These are phyloP conservation scores for Calliopum simillimum DNA, from an alignment of 2,888 invertebrate genomes.

Conservation along the genomic window DNA sequence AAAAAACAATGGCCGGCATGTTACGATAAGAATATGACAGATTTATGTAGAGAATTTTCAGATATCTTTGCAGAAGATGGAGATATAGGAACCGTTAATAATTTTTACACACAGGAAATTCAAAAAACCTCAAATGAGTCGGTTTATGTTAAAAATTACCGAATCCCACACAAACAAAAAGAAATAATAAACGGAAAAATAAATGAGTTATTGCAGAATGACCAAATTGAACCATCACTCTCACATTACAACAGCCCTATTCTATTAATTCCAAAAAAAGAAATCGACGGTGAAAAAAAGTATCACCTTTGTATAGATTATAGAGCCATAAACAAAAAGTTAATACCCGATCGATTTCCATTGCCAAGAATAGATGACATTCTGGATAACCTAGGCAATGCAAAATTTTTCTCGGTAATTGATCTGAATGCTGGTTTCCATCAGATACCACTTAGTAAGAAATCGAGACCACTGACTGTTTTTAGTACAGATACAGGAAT, in stretches of 20 bases:
- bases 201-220: neutral
- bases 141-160: neutral
- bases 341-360: neutral
- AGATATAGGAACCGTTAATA: neutral
- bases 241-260: too few species aligned
- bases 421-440: neutral
- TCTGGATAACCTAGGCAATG: neutral
- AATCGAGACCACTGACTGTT: neutral
- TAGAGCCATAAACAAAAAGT: neutral
- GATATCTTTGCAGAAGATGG: neutral
- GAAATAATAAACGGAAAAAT: neutral
- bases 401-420: neutral
- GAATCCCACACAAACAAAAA: too few species aligned
- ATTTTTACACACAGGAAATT: neutral
- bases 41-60: neutral
- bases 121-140: neutral
- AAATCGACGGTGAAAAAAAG: too few species aligned
- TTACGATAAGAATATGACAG: neutral
- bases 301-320: too few species aligned
- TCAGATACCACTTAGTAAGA: neutral
- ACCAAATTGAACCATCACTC: too few species aligned
- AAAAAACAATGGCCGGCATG: conserved; percentile 3
- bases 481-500: neutral
- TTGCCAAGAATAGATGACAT: neutral
- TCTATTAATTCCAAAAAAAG: too few species aligned